Evolutionary conservation across 2,797 vertebrate genomes (phyloP).

Genomic region (Rhynchonycteris naso): DNA sequence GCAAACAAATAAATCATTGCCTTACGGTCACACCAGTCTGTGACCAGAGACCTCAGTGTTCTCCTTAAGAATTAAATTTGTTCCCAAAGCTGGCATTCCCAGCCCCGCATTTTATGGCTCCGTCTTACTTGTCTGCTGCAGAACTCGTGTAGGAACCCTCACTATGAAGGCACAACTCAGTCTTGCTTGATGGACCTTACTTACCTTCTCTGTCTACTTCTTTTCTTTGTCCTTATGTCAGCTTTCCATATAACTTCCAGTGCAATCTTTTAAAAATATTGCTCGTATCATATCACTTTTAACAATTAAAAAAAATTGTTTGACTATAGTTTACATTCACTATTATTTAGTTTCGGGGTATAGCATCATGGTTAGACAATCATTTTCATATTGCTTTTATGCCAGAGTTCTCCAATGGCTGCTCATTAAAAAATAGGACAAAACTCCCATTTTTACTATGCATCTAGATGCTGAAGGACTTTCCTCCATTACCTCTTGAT

Average conservation of each 20-base stretch:
- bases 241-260: neutral
- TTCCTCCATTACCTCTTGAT: neutral
- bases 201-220: neutral
- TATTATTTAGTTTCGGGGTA: neutral
- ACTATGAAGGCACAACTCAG: neutral
- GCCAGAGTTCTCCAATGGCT: neutral
- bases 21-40: neutral
- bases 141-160: neutral
- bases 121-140: neutral
- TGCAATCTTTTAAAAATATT: neutral
- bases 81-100: neutral
- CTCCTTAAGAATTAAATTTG: neutral
- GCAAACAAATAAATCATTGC: neutral
- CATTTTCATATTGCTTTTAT: neutral
- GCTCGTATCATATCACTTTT: neutral
- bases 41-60: neutral
- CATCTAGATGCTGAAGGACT: neutral
- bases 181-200: neutral
- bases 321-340: neutral
- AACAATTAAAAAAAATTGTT: too few species aligned
- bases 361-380: neutral
- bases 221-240: constrained; percentile 18
- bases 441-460: neutral
- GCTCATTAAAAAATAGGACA: neutral
- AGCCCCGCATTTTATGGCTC: neutral